These are phyloP conservation scores for Chaenocephalus aceratus DNA, from an alignment of 2,113 vertebrate species.

Conservation along the genomic window DNA sequence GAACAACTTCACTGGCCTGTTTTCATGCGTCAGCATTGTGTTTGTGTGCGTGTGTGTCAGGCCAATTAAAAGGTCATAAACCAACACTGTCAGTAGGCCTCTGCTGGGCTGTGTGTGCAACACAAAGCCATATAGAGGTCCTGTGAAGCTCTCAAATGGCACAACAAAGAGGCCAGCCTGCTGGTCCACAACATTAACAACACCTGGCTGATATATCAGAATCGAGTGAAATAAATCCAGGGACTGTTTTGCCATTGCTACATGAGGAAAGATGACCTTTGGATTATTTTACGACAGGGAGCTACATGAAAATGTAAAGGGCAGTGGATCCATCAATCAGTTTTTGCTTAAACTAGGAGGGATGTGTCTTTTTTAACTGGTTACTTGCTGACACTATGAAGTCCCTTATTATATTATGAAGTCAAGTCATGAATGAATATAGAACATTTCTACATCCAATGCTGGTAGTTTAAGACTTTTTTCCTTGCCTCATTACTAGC, in stretches of 20 bases:
- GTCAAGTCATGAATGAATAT: not conserved
- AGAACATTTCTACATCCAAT: not conserved
- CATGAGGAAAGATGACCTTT: not conserved
- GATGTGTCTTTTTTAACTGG: not conserved
- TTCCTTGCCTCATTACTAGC: not conserved
- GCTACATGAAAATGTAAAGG: not conserved
- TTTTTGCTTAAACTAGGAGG: not conserved
- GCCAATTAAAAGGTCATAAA: slow-evolving; percentile 35
- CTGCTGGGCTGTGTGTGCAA: slow-evolving; percentile 20
- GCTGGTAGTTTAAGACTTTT: too few relatives aligned
- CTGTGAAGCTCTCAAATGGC: slow-evolving; percentile 57
- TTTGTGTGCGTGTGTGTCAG: slow-evolving; percentile 3
- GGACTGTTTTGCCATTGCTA: not conserved
- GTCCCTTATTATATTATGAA: not conserved
- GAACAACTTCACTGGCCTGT: not conserved
- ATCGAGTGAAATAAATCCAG: not conserved
- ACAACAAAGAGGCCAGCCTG: slow-evolving; percentile 59
- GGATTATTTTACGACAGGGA: not conserved
- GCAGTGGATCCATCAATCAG: not conserved
- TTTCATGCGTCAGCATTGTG: slow-evolving; percentile 42
- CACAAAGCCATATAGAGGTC: slow-evolving; percentile 61
- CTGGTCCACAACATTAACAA: slow-evolving; percentile 34
- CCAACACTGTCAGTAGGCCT: slow-evolving; percentile 30
- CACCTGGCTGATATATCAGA: slow-evolving; percentile 1
- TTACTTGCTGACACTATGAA: not conserved